A percentile compares a stretch with the other conserved stretches of the same genome.
Evolutionary conservation across 2,113 vertebrate species (phyloP).

Genomic region (Equus quagga): DNA sequence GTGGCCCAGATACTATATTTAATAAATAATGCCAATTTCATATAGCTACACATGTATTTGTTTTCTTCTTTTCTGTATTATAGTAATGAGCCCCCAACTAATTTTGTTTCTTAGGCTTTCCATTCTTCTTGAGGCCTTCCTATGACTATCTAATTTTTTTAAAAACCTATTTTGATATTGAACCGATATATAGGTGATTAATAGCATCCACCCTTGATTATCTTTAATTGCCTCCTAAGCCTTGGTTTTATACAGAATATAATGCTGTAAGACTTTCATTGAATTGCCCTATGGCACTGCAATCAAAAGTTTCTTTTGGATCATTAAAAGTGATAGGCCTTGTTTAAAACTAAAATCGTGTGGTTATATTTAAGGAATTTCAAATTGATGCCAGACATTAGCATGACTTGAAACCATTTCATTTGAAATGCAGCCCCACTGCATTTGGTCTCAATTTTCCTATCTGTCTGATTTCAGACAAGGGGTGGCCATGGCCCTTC

Average conservation of each 20-base stretch:
- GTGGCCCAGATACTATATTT: neutral
- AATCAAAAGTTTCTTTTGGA: constrained; percentile 67
- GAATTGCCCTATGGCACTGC: constrained; percentile 24
- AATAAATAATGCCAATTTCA: neutral
- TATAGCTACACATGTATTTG: neutral
- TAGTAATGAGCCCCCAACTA: neutral
- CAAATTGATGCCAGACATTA: constrained; percentile 74
- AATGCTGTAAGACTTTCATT: constrained; percentile 49
- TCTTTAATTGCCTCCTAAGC: constrained; percentile 65
- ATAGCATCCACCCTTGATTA: neutral
- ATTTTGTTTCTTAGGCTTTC: neutral
- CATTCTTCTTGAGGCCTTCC: neutral
- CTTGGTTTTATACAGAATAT: constrained; percentile 67
- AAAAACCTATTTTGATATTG: neutral
- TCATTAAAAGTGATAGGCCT: constrained; percentile 71
- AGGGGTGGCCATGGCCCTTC: constrained; percentile 15
- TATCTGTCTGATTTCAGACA: constrained; percentile 63
- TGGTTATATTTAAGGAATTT: constrained; percentile 79
- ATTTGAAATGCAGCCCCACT: constrained; percentile 73
- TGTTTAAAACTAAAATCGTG: constrained; percentile 76
- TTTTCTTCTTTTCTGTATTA: neutral
- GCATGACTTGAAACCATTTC: constrained; percentile 66
- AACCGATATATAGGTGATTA: constrained; percentile 36
- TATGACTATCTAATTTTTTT: neutral
- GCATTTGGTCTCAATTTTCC: constrained; percentile 79